Conservation (phyloP, 2,113 vertebrate species). For the Seriola quinqueradiata region DNA sequence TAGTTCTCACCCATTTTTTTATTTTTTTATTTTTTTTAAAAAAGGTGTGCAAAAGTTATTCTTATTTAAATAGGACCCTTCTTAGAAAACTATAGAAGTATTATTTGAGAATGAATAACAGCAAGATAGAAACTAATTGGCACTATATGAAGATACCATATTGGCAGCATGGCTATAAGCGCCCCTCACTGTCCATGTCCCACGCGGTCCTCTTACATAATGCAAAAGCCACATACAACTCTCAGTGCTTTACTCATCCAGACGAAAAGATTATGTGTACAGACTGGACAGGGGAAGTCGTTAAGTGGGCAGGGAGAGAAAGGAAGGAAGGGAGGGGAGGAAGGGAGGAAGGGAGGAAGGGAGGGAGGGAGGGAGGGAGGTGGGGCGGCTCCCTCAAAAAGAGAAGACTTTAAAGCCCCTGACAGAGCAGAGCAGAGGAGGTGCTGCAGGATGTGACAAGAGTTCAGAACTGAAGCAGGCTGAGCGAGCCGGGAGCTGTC, state of each 20-base stretch:
- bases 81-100: background rate
- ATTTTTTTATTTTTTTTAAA: no score
- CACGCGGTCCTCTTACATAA: conserved; percentile 61
- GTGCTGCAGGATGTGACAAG: conserved; percentile 21
- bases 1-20: no score
- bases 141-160: background rate
- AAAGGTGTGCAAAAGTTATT: background rate
- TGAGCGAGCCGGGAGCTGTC: conserved; percentile 50
- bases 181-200: background rate
- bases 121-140: background rate
- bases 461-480: conserved; percentile 43
- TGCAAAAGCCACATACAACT: conserved; percentile 46
- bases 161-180: background rate
- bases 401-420: conserved; percentile 61
- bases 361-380: background rate
- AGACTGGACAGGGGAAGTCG: conserved; percentile 7
- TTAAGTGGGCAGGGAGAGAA: conserved; percentile 13
- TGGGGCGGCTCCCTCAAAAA: conserved; percentile 53
- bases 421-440: conserved; percentile 38
- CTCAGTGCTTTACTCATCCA: conserved; percentile 49
- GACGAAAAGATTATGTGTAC: conserved; percentile 44
- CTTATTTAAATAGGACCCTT: background rate
- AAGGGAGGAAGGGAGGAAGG: background rate
- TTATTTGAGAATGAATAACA: background rate
- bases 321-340: background rate